Conservation (phyloP, 2,888 invertebrate genomes). For the Malthinus seriepunctatus region DNA sequence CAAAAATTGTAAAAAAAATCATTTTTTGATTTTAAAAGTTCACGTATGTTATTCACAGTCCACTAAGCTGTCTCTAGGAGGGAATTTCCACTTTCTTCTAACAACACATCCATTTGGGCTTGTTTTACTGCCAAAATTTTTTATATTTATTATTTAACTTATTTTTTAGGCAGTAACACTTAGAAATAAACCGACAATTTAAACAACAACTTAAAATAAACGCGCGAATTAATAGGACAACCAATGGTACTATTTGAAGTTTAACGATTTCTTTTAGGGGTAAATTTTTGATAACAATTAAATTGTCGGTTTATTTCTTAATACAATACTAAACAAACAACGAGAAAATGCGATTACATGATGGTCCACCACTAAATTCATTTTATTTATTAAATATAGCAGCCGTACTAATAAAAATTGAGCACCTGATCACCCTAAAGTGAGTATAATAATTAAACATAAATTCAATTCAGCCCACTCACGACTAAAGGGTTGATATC, state of each 20-base stretch:
- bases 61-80: constrained; percentile 49
- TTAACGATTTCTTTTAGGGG: no score
- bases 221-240: no score
- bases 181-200: constrained; percentile 1
- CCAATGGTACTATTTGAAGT: no score
- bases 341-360: no score
- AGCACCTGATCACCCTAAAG: constrained; percentile 49
- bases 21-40: constrained; percentile 24
- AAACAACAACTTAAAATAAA: no score
- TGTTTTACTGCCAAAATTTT: constrained; percentile 43
- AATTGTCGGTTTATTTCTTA: no score
- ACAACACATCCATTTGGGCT: constrained; percentile 48
- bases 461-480: constrained; percentile 21
- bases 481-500: constrained; percentile 7
- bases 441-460: constrained; percentile 28
- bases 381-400: constrained; percentile 19
- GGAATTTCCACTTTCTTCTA: constrained; percentile 53
- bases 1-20: constrained; percentile 1
- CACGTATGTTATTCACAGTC: constrained; percentile 42
- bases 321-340: no score
- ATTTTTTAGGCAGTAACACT: constrained; percentile 12
- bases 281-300: no score
- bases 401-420: constrained; percentile 51
- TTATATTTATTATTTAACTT: constrained; percentile 9
- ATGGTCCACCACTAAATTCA: no score